Evolutionary conservation across 2,888 invertebrate species (phyloP), one percentile per base, ranked within the genome.

Genomic region (Campopleginae sp.): DNA sequence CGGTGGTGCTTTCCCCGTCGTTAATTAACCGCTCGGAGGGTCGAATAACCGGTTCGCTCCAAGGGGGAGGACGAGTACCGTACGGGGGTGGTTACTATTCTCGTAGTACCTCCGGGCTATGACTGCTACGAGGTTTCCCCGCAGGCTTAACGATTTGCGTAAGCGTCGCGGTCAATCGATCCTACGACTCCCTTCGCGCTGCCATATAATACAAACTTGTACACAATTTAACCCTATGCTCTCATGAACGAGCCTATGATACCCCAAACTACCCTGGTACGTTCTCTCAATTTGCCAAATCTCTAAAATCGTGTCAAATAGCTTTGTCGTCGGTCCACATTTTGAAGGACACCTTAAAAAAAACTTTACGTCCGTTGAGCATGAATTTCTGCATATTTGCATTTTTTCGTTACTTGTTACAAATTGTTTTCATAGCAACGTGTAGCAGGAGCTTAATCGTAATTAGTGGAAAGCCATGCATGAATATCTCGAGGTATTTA

Each of bases 91-190:
- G 58, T 27, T 58, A 70, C 42, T 68, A 68, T 27, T 46, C 68
- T 70, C 46, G 70, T 48, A 27, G 58, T 58, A 27, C 58, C 58
- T 58, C 58, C 27, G 58, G 58, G 54, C 19, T 17, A 54, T 12
- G 66, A 58, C 10, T 23, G 54, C 19, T 17, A 54, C 10, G 66
- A 58, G 80, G 66, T 19, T 63, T 19, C 42, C 19, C 33, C 58
- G 27, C 46, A 63, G 76, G 85, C 76, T 85, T 82, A 85, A 82
- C 85, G 78, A 82, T 81, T 85, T 80, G 82, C 85, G 82, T 85
- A 80, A 85, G 76, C 82, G 19, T 80, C 76, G 80, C 61, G 82
- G 82, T 85, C 48, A 80, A 79, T 85, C 80, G 71, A 80, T 80
- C 80, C 61, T 71, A 80, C 77, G 76, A 82, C 77, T 78, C 48